These are phyloP conservation scores for Myotis planiceps DNA, from an alignment of 2,797 vertebrate species.

Conservation along the genomic window DNA sequence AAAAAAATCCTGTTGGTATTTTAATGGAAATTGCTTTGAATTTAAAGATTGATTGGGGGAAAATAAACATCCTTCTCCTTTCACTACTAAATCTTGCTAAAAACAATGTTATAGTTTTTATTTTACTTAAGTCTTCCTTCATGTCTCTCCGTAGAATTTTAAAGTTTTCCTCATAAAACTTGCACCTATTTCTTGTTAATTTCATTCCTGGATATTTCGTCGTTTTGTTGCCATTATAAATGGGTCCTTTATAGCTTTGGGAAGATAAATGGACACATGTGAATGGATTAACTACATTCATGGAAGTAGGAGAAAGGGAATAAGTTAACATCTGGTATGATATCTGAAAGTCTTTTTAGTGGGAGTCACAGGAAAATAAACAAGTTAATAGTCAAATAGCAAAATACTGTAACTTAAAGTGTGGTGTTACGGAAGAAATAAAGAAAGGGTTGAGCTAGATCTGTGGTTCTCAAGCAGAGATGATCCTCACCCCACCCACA, in stretches of 20 bases:
- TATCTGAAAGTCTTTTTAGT: slow-evolving; percentile 10
- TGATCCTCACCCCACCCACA: not conserved
- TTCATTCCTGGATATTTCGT: slow-evolving; percentile 44
- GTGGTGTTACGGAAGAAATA: not conserved
- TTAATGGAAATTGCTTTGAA: slow-evolving; percentile 46
- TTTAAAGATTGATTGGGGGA: slow-evolving; percentile 25
- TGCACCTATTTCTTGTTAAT: slow-evolving; percentile 48
- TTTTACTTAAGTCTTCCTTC: slow-evolving; percentile 31
- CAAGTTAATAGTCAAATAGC: not conserved
- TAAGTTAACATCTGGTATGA: not conserved
- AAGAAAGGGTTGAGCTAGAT: not conserved
- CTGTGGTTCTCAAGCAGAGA: not conserved
- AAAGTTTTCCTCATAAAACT: slow-evolving; percentile 51
- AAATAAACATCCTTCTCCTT: not conserved
- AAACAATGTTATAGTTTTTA: slow-evolving; percentile 1
- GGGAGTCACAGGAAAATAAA: not conserved
- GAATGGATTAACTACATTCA: not conserved
- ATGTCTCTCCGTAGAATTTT: slow-evolving; percentile 22
- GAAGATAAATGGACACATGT: slow-evolving; percentile 4
- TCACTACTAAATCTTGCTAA: not conserved
- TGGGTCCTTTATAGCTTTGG: not conserved
- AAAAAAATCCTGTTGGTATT: not conserved
- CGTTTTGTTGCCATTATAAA: slow-evolving; percentile 53
- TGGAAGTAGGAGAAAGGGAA: not conserved
- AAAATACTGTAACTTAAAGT: slow-evolving; percentile 28